These are phyloP conservation scores for Drosophila niveifrons DNA, from an alignment of 2,888 invertebrate species.

Conservation along the genomic window DNA sequence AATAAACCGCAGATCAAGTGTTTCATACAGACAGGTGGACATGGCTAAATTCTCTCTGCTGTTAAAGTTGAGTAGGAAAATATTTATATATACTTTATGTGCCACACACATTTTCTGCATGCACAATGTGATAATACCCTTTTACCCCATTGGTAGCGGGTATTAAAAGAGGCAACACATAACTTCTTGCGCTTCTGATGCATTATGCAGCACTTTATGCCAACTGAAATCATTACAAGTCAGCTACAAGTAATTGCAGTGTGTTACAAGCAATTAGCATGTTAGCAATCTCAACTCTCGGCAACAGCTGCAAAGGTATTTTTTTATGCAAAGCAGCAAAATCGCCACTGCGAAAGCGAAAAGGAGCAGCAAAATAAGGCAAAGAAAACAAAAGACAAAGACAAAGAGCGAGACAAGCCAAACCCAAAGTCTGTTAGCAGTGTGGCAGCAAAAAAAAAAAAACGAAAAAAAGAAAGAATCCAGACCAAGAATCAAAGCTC, in stretches of 20 bases:
- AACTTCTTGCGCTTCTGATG: too few species aligned
- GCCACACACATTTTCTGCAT: too few species aligned
- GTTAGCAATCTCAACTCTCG: neutral
- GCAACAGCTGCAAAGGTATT: slow-evolving; percentile 27
- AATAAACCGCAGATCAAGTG: too few species aligned
- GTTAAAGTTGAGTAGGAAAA: too few species aligned
- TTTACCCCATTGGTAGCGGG: too few species aligned
- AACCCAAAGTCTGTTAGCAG: slow-evolving; percentile 73
- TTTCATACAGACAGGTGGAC: too few species aligned
- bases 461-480: slow-evolving; percentile 27
- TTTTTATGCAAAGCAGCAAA: slow-evolving; percentile 4
- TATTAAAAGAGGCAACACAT: too few species aligned
- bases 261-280: slow-evolving; percentile 1
- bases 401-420: slow-evolving; percentile 19
- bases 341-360: slow-evolving; percentile 45
- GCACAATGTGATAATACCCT: too few species aligned
- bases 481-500: slow-evolving; percentile 33
- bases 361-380: slow-evolving; percentile 28
- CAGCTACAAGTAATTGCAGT: neutral
- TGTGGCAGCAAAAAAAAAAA: slow-evolving; percentile 11
- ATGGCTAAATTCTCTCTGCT: too few species aligned
- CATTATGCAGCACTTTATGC: neutral
- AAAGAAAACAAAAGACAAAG: neutral
- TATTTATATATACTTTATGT: too few species aligned
- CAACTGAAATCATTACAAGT: neutral